Base-by-base conservation (phyloP, 1,140 invertebrate genomes). In the Drosophila malerkotliana region DNA sequence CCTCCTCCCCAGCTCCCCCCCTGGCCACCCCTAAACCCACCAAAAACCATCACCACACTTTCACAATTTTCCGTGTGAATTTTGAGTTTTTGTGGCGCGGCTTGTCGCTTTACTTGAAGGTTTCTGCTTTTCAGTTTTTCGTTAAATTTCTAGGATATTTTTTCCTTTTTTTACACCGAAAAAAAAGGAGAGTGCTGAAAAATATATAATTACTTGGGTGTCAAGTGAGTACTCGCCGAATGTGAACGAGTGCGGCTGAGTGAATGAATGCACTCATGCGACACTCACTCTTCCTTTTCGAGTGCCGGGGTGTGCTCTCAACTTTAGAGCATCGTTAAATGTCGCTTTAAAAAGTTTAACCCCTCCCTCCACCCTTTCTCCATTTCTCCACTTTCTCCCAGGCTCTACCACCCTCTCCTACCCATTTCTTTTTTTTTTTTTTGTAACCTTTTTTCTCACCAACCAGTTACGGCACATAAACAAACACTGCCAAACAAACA, bases 381-480 rank as follows among this genome's bases (percentile, higher is more conserved):
- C 8, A 9, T 6, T 37, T 12, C 61, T 9, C 15, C 24, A 6
- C 2, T 24, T 26, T n/a, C 15, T 4, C 26, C 39, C 59, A 10
- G 37, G 24, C 14, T 10, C 10, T 14, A 41, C 12, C 37, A 41
- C 10, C 39, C 6, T 28, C 26, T 1, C 26, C 34, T 10, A 10
- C 1, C 34, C 9, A 10, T 37, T 37, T 10, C 9, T 44, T 44
- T 18, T 44, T 44, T 44, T 18, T 44, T 44, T 15, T 44, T 15
- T 44, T 37, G 21, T 21, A 12, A 12, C 9, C 41, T 2, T 28
- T 44, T 37, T 44, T 37, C 64, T 52, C 56, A 47, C 62, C 62
- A 81, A 54, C 77, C 77, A 80, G 81, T 81, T 80, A 77, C 82
- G 69, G 81, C 77, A 87, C 69, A 85, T 82, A 87, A 85, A 82